Evolutionary conservation across 2,888 invertebrate species (phyloP).

Genomic region (Chrysomela aeneicollis): DNA sequence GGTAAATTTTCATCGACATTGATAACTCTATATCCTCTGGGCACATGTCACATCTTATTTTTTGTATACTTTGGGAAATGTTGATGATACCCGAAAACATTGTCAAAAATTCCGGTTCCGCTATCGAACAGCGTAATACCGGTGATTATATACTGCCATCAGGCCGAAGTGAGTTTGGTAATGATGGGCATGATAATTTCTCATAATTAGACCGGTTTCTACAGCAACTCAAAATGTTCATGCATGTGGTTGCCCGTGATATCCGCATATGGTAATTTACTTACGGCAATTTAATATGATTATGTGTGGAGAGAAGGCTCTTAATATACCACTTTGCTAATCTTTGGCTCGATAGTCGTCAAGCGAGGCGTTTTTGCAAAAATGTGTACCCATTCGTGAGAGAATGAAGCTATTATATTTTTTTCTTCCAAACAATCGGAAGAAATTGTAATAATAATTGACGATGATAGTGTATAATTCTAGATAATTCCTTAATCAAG

Average conservation of each 20-base stretch:
- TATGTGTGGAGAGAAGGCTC: slow-evolving; percentile 26
- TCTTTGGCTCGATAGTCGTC: not conserved
- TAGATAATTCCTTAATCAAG: not conserved
- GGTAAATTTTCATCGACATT: no score
- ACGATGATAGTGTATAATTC: not conserved
- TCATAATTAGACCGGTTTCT: slow-evolving; percentile 48
- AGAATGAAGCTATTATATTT: slow-evolving; percentile 11
- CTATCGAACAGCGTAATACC: slow-evolving; percentile 44
- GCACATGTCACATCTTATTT: no score
- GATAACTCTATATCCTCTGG: no score
- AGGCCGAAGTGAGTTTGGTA: slow-evolving; percentile 41
- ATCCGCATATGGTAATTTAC: slow-evolving; percentile 29
- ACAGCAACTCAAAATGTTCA: slow-evolving; percentile 29
- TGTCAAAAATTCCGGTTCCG: slow-evolving; percentile 42
- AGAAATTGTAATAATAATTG: not conserved
- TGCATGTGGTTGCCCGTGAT: slow-evolving; percentile 28
- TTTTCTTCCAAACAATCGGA: not conserved
- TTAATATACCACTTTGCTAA: slow-evolving; percentile 26
- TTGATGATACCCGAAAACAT: not conserved
- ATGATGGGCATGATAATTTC: slow-evolving; percentile 48
- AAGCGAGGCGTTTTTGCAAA: slow-evolving; percentile 5
- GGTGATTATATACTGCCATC: slow-evolving; percentile 44
- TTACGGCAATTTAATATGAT: slow-evolving; percentile 31
- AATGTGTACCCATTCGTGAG: not conserved
- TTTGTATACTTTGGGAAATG: no score